These are phyloP conservation scores for Carposina sasakii DNA, from an alignment of 1,140 invertebrate species.

Conservation along the genomic window DNA sequence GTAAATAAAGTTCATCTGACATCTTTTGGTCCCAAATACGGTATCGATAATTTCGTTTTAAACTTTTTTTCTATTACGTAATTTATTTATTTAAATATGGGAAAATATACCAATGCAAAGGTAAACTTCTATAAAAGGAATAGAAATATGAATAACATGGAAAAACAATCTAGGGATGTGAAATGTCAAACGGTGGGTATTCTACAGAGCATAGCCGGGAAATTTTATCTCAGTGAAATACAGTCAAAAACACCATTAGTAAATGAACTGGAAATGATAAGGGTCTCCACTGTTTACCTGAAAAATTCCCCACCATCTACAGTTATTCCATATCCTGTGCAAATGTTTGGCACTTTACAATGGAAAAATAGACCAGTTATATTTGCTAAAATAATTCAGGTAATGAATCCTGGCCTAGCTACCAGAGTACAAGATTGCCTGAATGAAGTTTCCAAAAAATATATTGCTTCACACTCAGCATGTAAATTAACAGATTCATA, in stretches of 20 bases:
- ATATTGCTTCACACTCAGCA: no score
- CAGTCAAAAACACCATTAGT: neutral
- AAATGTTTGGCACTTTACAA: slow-evolving; percentile 50
- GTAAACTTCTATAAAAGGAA: no score
- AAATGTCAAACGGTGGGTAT: slow-evolving; percentile 49
- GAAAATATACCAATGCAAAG: no score
- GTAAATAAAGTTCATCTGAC: no score
- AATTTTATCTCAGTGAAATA: slow-evolving; percentile 43
- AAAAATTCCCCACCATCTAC: slow-evolving; percentile 27
- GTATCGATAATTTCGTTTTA: no score
- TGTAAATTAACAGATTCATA: no score
- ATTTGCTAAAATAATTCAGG: slow-evolving; percentile 46
- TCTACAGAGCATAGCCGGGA: slow-evolving; percentile 40
- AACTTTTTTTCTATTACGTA: no score
- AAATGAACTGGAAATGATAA: no score
- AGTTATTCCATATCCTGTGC: slow-evolving; percentile 40
- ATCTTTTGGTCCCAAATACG: no score
- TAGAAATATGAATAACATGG: no score
- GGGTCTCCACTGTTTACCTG: slow-evolving; percentile 41
- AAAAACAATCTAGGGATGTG: slow-evolving; percentile 32
- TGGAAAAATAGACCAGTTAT: slow-evolving; percentile 48
- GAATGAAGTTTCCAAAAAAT: slow-evolving; percentile 11
- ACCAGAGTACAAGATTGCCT: slow-evolving; percentile 21
- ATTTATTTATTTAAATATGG: no score
- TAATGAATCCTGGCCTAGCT: slow-evolving; percentile 22